These are phyloP conservation scores for Bibio marci DNA, from an alignment of 2,888 invertebrate genomes.

Conservation along the genomic window DNA sequence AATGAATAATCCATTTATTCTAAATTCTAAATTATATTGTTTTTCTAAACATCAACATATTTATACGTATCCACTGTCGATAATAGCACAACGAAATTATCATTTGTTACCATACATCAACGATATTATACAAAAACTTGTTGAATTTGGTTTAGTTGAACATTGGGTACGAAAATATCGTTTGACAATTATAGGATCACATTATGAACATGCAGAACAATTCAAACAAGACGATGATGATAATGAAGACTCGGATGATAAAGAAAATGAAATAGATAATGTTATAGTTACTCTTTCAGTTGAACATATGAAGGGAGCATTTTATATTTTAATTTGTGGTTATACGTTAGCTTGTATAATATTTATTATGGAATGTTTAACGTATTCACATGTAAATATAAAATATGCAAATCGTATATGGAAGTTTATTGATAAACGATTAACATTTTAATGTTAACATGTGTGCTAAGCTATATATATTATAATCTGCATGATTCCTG, in stretches of 20 bases:
- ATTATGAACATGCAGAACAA: too few species aligned
- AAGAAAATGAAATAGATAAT: neutral
- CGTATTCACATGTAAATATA: too few species aligned
- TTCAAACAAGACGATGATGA: too few species aligned
- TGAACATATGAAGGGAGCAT: conserved; percentile 18
- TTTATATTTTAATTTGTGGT: conserved; percentile 14
- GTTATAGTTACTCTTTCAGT: conserved; percentile 13
- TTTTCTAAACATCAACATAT: conserved; percentile 23
- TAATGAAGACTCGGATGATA: too few species aligned
- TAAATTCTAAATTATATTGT: conserved; percentile 20
- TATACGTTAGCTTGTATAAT: conserved; percentile 11
- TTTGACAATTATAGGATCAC: neutral
- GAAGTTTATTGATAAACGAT: too few species aligned
- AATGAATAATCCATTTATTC: conserved; percentile 22
- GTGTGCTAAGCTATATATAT: too few species aligned
- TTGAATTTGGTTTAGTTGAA: conserved; percentile 26
- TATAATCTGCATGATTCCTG: too few species aligned
- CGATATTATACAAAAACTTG: conserved; percentile 21
- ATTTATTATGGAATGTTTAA: conserved; percentile 13
- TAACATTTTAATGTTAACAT: too few species aligned
- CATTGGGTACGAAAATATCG: conserved; percentile 25
- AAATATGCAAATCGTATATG: too few species aligned
- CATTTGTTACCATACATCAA: conserved; percentile 24
- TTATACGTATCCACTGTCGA: conserved; percentile 22
- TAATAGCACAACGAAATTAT: conserved; percentile 22